Base-by-base conservation (phyloP, 2,797 vertebrate genomes). In the Chrysocyon brachyurus region DNA sequence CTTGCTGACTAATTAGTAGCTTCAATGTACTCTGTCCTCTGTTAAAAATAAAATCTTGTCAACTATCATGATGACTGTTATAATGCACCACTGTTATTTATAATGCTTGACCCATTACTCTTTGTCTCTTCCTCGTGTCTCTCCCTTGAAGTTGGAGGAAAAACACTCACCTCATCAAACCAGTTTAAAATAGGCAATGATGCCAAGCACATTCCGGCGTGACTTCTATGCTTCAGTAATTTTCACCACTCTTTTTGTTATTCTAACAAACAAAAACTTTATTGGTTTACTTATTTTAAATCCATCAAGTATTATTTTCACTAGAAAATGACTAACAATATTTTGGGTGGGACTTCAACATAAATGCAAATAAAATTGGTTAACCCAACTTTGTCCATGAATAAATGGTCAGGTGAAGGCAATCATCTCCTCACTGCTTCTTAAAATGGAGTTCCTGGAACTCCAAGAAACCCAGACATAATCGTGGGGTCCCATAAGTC, bases 1-100 rank as follows among this genome's bases (percentile, higher is more conserved):
- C 17, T 59, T 97, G 49, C 86, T 96, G 96, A 96, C 94, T 97
- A 97, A 77, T 15, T 82, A 21, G 79, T 96, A 95, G 87, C 73
- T 90, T 97, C 79, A 87, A 17, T 93, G 92, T 77, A 95, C 94
- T 97, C 73, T 97, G 97, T 36, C 95, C 95, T 98, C 98, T 98
- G 95, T 81, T 97, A 54, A 78, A 87, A 93, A 91, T 59, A 97
- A 87, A 98, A 66, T 79, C 77, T 95, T 0, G 95, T 73, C 84
- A 75, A 63, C 64, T 82, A 90, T 14, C 14, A 11, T 36, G 28
- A 85, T 86, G 36, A 85, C 46, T 36, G 9, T 64, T 94, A 83
- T n/a, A 78, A 89, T 40, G 92, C 52, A 92, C 15, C 52, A 31
- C 22, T 33, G 54, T 57, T 83, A 75, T 79, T 96, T 92, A 61